Base-by-base conservation (phyloP, 1,140 invertebrate species). In the Stegodyphus mimosarum region DNA sequence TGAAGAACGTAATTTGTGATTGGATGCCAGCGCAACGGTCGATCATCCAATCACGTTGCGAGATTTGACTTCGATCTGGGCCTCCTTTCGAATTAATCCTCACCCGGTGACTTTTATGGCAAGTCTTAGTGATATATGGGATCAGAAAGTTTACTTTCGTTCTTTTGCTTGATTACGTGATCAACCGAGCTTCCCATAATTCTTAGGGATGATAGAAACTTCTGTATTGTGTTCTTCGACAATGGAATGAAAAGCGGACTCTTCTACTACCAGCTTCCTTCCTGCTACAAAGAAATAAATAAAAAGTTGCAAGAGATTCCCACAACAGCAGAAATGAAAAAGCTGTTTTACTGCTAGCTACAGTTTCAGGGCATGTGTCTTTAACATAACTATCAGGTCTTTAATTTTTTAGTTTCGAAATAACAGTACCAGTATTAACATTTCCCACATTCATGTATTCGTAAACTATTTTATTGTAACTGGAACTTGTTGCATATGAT, bases 21-120 rank as follows among this genome's bases (percentile, higher is more conserved):
- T 84, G 81, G 81, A 75, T 76, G 64, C 49, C 55, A 69, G 74
- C 51, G 81, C 50, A 76, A 70, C 73, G 72, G 64, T 75, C 72
- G 81, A 84, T 84, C 72, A 55, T 13, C 81, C 81, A 84, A 84
- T 84, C 72, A 69, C 81, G 73, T 74, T 64, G 70, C 80, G 33
- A 48, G 71, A 74, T 67, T 70, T 70, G 64, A 84, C 73, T 84
- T 84, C 81, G 81, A 84, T 84, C 81, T 69, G 63, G 13, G 10
- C 63, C 81, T 53, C 64, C 60, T 60, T 84, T 84, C 72, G 73
- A 84, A 84, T 84, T 75, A 84, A 84, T 84, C 81, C 81, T 7
- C 81, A 75, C 49, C 72, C 60, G 18, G 48, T 9, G 81, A 84
- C 81, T 84, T 84, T 84, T 84, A 84, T 84, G 81, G 73, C 63